phyloP scores from a whole-genome alignment of 1,140 invertebrate genomes.

The Galleria mellonella region DNA sequence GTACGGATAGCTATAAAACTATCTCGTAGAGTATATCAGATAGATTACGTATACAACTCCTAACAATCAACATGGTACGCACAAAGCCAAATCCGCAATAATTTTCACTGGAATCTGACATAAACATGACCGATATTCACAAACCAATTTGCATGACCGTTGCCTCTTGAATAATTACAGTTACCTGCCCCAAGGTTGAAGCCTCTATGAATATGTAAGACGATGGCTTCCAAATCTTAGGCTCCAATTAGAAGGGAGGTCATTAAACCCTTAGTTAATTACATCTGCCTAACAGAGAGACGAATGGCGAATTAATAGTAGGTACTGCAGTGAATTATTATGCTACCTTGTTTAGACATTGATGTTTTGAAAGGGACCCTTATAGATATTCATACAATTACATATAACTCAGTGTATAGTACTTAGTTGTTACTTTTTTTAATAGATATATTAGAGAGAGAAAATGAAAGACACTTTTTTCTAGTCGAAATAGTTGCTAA shows the following conservation, averaged over 20 bases:
- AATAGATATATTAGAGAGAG: too few species aligned
- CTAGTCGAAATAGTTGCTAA: too few species aligned
- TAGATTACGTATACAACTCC: conserved; percentile 2
- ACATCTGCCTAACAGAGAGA: conserved; percentile 32
- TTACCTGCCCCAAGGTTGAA: conserved; percentile 52
- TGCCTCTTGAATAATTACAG: conserved; percentile 66
- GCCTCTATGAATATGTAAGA: conserved; percentile 71
- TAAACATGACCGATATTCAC: conserved; percentile 71
- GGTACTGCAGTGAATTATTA: background rate
- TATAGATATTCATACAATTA: too few species aligned
- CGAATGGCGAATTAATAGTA: conserved; percentile 16
- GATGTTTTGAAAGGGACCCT: too few species aligned
- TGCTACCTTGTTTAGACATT: background rate
- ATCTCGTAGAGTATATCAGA: too few species aligned
- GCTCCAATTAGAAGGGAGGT: conserved; percentile 58
- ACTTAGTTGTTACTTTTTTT: too few species aligned
- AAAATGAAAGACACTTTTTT: too few species aligned
- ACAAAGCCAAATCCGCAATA: conserved; percentile 61
- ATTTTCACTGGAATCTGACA: conserved; percentile 69
- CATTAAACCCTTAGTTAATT: conserved; percentile 62
- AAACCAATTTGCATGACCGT: conserved; percentile 67
- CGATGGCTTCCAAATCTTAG: conserved; percentile 67
- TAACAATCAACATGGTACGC: conserved; percentile 13
- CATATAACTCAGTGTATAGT: too few species aligned
- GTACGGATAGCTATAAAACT: too few species aligned